phyloP scores from a whole-genome alignment of 1,140 invertebrate genomes.

The Euura saliciscinereae region DNA sequence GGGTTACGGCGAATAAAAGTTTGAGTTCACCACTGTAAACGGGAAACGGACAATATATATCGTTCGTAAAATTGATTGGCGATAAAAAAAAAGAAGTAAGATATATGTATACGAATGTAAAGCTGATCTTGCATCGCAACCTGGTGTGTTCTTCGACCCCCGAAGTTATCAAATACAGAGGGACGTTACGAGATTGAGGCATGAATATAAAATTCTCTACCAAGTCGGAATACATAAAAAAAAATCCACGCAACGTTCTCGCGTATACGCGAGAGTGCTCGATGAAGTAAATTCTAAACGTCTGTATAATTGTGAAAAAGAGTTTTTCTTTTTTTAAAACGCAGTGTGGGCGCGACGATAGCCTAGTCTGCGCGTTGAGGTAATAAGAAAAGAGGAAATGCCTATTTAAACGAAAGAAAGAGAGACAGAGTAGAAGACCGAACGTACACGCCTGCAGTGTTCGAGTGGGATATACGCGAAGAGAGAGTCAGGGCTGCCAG shows the following conservation, averaged over 20 bases:
- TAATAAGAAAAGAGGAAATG: not conserved
- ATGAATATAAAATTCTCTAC: too few relatives aligned
- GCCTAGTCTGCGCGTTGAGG: not conserved
- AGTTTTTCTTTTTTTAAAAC: too few relatives aligned
- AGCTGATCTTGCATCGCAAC: too few relatives aligned
- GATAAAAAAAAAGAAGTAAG: not conserved
- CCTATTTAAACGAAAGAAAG: not conserved
- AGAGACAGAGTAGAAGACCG: not conserved
- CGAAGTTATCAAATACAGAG: too few relatives aligned
- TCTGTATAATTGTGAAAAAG: not conserved
- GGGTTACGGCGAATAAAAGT: not conserved
- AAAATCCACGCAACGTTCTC: too few relatives aligned
- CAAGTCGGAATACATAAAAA: too few relatives aligned
- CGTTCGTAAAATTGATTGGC: not conserved
- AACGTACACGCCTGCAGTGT: too few relatives aligned
- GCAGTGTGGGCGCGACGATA: not conserved
- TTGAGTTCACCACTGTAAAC: not conserved
- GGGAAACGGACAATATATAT: not conserved
- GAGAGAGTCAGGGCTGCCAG: too few relatives aligned
- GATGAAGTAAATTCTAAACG: not conserved
- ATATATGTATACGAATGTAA: too few relatives aligned
- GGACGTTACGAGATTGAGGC: too few relatives aligned
- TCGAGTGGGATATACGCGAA: too few relatives aligned
- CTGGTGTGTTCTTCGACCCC: too few relatives aligned
- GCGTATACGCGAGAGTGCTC: not conserved